Conservation (phyloP, 2,797 vertebrate genomes). For the Dermochelys coriacea region DNA sequence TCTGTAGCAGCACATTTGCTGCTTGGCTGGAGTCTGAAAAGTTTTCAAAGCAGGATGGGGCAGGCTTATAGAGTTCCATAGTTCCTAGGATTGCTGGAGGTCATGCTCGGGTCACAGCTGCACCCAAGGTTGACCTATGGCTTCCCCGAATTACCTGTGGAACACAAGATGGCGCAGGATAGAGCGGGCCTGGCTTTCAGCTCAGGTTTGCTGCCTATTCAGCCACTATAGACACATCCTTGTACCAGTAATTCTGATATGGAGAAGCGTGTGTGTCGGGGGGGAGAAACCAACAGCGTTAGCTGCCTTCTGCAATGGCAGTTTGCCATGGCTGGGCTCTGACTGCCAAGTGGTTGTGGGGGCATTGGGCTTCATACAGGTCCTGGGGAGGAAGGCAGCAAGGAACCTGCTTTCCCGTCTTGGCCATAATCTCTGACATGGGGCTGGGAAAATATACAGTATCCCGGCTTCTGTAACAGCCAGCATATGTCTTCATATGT, state of each 20-base stretch:
- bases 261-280: constrained; percentile 10
- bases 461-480: not conserved
- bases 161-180: not conserved
- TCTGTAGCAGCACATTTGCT: no score
- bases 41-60: not conserved
- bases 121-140: not conserved
- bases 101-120: not conserved
- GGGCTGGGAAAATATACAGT: not conserved
- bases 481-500: not conserved
- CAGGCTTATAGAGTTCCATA: not conserved
- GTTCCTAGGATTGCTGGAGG: not conserved
- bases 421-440: not conserved
- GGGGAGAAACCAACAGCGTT: not conserved
- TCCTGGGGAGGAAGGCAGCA: not conserved
- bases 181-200: not conserved
- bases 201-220: not conserved
- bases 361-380: no score
- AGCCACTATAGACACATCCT: not conserved
- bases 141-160: fast-evolving
- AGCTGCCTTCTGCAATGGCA: not conserved
- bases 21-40: not conserved
- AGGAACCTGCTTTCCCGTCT: not conserved
- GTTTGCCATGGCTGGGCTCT: not conserved
- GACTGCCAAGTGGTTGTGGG: not conserved
- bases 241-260: not conserved